A percentile compares a stretch with the other conserved stretches of the same genome.
Evolutionary conservation across 2,797 vertebrate genomes (phyloP).

Genomic region (Tiaroga cobitis): DNA sequence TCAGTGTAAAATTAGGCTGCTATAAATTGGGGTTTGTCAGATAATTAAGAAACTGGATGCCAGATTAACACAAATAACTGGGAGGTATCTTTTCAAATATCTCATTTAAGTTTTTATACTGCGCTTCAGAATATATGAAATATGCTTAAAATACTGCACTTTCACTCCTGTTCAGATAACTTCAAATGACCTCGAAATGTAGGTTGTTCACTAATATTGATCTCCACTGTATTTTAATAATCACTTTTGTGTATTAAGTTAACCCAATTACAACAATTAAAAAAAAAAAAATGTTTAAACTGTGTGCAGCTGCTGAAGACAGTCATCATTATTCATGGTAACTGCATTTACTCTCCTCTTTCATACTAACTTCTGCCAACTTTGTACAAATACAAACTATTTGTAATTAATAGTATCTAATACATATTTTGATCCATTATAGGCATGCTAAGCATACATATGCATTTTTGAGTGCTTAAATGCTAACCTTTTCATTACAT

Average conservation of each 20-base stretch:
- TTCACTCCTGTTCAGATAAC: neutral
- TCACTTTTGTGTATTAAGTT: neutral
- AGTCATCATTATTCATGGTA: neutral
- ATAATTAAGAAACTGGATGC: no score
- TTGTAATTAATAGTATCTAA: slow-evolving; percentile 1
- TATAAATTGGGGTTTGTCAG: no score
- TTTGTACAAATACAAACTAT: neutral
- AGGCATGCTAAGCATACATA: neutral
- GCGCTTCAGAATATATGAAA: neutral
- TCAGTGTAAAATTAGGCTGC: neutral
- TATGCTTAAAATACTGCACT: neutral
- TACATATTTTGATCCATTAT: neutral
- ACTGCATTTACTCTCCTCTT: neutral
- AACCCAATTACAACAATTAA: no score
- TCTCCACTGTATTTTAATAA: neutral
- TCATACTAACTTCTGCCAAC: neutral
- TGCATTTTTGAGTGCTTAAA: neutral
- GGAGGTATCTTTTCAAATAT: no score
- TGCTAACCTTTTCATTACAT: neutral
- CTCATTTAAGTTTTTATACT: no score
- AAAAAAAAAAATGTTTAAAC: no score
- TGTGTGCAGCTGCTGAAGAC: no score
- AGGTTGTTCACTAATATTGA: neutral
- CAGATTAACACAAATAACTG: no score
- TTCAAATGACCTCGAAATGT: neutral